Percentiles rank a stretch among this genome's conserved stretches.
Evolutionary conservation across 2,797 vertebrate genomes (phyloP).

Genomic region (Odontamblyopus lacepedii): DNA sequence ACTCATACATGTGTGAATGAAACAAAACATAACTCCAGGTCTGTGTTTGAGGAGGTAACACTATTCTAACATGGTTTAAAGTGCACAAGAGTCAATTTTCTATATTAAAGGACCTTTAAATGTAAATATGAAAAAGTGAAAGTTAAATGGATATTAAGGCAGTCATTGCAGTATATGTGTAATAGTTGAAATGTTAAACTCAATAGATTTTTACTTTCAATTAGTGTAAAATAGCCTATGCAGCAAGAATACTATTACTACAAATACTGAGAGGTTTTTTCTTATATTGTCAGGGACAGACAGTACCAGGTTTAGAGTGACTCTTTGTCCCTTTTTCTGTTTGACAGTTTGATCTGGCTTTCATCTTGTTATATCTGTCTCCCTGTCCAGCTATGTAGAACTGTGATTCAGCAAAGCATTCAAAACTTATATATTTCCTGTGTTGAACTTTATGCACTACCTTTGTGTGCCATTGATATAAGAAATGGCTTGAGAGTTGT

Average conservation of each 20-base stretch:
- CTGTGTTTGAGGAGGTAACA: too few species aligned
- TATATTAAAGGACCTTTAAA: too few species aligned
- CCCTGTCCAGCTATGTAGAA: not conserved
- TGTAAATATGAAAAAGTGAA: too few species aligned
- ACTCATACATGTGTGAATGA: too few species aligned
- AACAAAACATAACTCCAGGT: too few species aligned
- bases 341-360: slow-evolving; percentile 30
- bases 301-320: slow-evolving; percentile 38
- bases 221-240: not conserved
- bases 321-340: slow-evolving; percentile 23
- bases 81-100: too few species aligned
- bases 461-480: slow-evolving; percentile 46
- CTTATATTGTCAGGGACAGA: not conserved
- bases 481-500: slow-evolving; percentile 60
- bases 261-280: too few species aligned
- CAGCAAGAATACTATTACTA: not conserved
- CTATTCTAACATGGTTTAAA: too few species aligned
- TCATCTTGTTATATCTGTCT: slow-evolving; percentile 4
- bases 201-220: not conserved
- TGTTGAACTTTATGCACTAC: slow-evolving; percentile 29
- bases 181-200: not conserved
- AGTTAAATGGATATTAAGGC: too few species aligned
- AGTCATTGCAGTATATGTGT: too few species aligned
- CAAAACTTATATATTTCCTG: slow-evolving; percentile 35
- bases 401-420: slow-evolving; percentile 67